Evolutionary conservation across 2,797 vertebrate genomes (phyloP), one percentile per base, ranked within the genome.

Genomic region (Euphonia xanthogaster): DNA sequence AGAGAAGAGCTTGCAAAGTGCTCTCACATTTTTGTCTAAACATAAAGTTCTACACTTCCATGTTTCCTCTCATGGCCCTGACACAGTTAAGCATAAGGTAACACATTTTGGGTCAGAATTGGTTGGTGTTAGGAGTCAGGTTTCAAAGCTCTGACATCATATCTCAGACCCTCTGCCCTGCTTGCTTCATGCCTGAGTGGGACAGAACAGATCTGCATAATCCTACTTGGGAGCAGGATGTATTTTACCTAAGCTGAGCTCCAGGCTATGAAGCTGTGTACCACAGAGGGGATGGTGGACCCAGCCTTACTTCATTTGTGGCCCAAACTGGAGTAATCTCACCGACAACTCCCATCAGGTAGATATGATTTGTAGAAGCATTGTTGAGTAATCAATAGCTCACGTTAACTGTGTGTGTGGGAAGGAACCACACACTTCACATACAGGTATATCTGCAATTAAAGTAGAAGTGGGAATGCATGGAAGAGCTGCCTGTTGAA

Each of bases 181-280:
- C 24, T 62, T 80, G 4, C 35, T 35, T 57, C 6, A 11, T 57
- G 37, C 13, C 27, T 45, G 45, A 68, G n/a, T 17, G 45, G 21
- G 19, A n/a, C 42, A 55, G 12, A 47, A 20, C 7, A 45, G 51
- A 16, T 37, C 15, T 23, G 37, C 37, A 22, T 0, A 12, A 23
- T 24, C 35, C 30, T 77, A 15, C 51, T 48, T 3, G 12, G 60
- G 10, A 61, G 5, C 27, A 61, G 27, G 24, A 42, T 7, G 5
- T 9, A 1, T 50, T 9, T 54, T 27, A n/a, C 28, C 31, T n/a
- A 25, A 54, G 14, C 35, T 39, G 86, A 54, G 27, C 12, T 72
- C 25, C 44, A 21, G 37, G 25, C 21, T 71, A 6, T 4, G 33
- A 70, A 47, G 6, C 6, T 12, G 2, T 1, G 14, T 1, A 3